Percentiles rank a stretch among this genome's conserved stretches.
These are phyloP conservation scores for Cavia porcellus DNA, from an alignment of 2,113 vertebrate genomes.

Conservation along the genomic window DNA sequence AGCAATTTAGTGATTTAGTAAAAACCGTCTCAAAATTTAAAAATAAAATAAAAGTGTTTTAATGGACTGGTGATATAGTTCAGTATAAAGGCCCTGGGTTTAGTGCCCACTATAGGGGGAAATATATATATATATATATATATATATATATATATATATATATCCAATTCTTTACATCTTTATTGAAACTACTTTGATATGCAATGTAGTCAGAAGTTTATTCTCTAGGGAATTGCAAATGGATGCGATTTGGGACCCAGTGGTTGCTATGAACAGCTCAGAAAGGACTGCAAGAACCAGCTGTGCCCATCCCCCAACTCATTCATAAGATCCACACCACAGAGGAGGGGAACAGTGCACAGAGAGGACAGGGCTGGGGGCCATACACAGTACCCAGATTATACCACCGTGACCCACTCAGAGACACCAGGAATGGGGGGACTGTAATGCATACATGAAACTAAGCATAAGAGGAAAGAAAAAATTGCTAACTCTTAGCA, in stretches of 20 bases:
- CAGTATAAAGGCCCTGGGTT: not conserved
- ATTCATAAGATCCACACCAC: not conserved
- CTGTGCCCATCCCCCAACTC: not conserved
- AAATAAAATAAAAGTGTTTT: not conserved
- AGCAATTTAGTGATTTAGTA: not conserved
- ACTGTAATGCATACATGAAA: no score
- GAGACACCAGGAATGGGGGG: not conserved
- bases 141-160: no score
- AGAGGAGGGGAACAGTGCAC: not conserved
- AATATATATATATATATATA: not conserved
- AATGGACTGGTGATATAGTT: not conserved
- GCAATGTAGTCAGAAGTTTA: not conserved
- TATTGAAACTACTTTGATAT: not conserved
- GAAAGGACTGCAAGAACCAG: not conserved
- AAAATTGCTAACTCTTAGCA: not conserved
- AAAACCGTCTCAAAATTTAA: not conserved
- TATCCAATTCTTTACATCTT: not conserved
- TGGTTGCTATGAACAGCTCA: not conserved
- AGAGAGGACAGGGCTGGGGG: not conserved
- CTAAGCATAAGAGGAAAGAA: not conserved
- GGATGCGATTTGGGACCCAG: not conserved
- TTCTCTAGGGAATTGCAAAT: conserved; percentile 2
- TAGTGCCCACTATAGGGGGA: not conserved
- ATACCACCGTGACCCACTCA: not conserved
- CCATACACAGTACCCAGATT: not conserved